Evolutionary conservation across 2,113 vertebrate genomes (phyloP), one percentile per base, ranked within the genome.

Genomic region (Takifugu flavidus): DNA sequence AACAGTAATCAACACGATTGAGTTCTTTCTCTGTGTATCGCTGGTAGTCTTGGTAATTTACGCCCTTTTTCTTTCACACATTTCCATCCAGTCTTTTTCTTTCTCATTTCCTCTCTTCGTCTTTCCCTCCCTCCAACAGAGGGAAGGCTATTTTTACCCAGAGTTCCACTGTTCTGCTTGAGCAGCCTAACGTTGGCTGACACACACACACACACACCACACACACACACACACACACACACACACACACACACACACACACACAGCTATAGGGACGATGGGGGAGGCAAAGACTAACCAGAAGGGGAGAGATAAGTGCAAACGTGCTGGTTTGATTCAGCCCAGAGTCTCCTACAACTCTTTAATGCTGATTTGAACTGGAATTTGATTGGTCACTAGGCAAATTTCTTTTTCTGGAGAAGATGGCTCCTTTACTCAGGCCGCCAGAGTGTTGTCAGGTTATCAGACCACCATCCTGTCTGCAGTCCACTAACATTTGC

Each of bases 61-160:
- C 25, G 15, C 47, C 1, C n/a, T 49, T 25, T 3, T 49, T n/a
- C 29, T 34, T 53, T 72, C 43, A 53, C 59, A 69, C 58, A 77
- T 56, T 72, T 67, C 28, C 12, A 46, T 61, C 56, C 34, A 11
- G 6, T 44, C 20, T 31, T 56, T 59, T 28, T 43, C 28, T 28
- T 53, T 20, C 62, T 57, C 47, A 59, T 42, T 61, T 44, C 15
- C 50, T 62, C 60, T 60, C 25, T 57, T 50, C 54, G 26, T 26
- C 53, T 70, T 65, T 53, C 68, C 51, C 57, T 63, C 61, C 58
- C 56, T 76, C 77, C 65, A 60, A 80, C 75, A 77, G 79, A 72
- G 71, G 12, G 1, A 50, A 39, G 56, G 66, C 82, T 89, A 87
- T 89, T 89, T 88, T 86, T 88, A 89, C 80, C 80, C 82, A 80